These are phyloP conservation scores for Neotoma lepida DNA, from an alignment of 2,113 vertebrate species.

Conservation along the genomic window DNA sequence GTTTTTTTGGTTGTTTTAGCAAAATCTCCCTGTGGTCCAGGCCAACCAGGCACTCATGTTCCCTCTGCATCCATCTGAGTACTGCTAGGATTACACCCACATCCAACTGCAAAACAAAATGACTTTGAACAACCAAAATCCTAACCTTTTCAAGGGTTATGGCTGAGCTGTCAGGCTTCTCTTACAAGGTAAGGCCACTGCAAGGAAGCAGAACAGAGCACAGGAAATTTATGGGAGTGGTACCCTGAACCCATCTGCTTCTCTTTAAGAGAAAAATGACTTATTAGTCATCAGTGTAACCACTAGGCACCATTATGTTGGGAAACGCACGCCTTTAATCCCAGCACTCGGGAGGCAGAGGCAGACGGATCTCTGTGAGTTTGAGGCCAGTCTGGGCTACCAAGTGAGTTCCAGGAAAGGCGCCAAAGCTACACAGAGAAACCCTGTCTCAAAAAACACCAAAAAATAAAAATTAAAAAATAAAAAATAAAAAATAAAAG, in stretches of 20 bases:
- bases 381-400: too few relatives aligned
- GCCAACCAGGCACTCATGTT: neutral
- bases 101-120: neutral
- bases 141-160: too few relatives aligned
- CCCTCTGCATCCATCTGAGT: neutral
- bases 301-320: conserved; percentile 5
- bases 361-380: too few relatives aligned
- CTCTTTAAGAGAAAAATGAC: neutral
- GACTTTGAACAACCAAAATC: conserved; percentile 25
- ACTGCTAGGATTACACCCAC: neutral
- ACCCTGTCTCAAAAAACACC: too few relatives aligned
- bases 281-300: neutral
- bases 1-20: neutral
- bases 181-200: too few relatives aligned
- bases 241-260: neutral
- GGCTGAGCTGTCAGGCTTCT: neutral
- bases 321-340: too few relatives aligned
- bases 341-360: too few relatives aligned
- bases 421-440: too few relatives aligned
- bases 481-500: too few relatives aligned
- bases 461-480: too few relatives aligned
- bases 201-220: neutral
- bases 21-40: neutral
- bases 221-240: neutral
- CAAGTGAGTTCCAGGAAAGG: too few relatives aligned